Base-by-base conservation (phyloP, 1,140 invertebrate genomes). In the Nasonia giraulti region DNA sequence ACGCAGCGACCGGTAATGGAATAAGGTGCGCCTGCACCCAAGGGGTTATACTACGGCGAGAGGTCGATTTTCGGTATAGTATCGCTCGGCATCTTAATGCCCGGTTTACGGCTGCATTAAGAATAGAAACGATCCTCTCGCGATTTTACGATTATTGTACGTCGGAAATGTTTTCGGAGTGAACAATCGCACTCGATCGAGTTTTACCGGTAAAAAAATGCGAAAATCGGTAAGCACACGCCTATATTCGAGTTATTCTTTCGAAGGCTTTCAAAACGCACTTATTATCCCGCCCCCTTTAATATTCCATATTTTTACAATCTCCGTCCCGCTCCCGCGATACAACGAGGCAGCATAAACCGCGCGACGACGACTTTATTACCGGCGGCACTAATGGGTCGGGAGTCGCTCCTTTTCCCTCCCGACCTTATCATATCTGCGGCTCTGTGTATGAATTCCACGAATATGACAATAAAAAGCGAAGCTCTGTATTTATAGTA, bases 301-400 rank as follows among this genome's bases (percentile, higher is more conserved):
- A 68, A 79, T 31, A 75, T 20, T 40, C 31, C 4, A 2, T 75
- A 23, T 71, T 55, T 78, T 78, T 76, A 76, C 44, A 50, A 50
- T 76, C 17, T 14, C 14, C n/a, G 6, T 20, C 20, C 17, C 1
- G 55, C 40, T 77, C 37, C 62, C 23, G 69, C 47, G 68, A 75
- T 69, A 80, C 55, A 47, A 80, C 84, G 55, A 73, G 84, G 86
- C 85, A 86, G 84, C 85, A 88, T 86, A 88, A 88, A 73, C 80
- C 83, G 87, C 86, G 80, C 79, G 87, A 88, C 87, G 84, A 87
- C 86, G 83, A 86, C 86, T 87, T 89, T 89, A 89, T 89, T 88
- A 86, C 83, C 68, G 44, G n/a, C 69, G 68, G 50, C 50, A 79
- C 83, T 89, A 89, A 88, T 89, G 85, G 87, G 76, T 86, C 74